Evolutionary conservation across 2,888 invertebrate genomes (phyloP).

Genomic region (Saturnia japonica): DNA sequence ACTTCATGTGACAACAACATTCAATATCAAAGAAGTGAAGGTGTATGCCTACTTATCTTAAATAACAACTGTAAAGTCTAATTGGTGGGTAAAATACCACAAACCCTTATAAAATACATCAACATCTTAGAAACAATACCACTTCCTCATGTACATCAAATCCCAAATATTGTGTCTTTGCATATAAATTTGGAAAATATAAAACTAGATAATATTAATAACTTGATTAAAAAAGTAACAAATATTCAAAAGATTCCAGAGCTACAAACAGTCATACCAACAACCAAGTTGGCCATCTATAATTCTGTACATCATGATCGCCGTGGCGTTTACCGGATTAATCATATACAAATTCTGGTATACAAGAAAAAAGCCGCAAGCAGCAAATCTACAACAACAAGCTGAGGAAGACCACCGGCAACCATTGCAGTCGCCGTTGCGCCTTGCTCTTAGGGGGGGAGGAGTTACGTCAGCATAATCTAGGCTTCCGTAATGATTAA

Average conservation of each 20-base stretch:
- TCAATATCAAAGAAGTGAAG: neutral
- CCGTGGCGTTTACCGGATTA: neutral
- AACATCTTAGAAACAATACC: neutral
- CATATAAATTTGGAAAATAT: neutral
- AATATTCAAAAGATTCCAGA: neutral
- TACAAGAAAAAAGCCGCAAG: neutral
- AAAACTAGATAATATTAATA: neutral
- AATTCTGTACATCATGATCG: neutral
- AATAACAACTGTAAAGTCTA: too few species aligned
- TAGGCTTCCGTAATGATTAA: neutral
- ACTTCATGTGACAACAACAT: neutral
- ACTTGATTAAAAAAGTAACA: neutral
- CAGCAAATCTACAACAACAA: neutral
- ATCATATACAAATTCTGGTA: neutral
- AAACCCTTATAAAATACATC: neutral
- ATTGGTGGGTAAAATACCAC: neutral
- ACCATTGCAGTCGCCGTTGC: neutral
- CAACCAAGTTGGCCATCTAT: slow-evolving; percentile 4
- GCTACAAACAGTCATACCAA: neutral
- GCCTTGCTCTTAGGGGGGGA: neutral
- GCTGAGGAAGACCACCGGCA: neutral
- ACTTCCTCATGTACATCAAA: neutral
- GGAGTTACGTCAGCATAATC: slow-evolving; percentile 1
- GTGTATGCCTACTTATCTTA: neutral
- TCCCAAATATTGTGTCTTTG: neutral